These are phyloP conservation scores for Callipepla californica DNA, from an alignment of 2,113 vertebrate species.

Conservation along the genomic window DNA sequence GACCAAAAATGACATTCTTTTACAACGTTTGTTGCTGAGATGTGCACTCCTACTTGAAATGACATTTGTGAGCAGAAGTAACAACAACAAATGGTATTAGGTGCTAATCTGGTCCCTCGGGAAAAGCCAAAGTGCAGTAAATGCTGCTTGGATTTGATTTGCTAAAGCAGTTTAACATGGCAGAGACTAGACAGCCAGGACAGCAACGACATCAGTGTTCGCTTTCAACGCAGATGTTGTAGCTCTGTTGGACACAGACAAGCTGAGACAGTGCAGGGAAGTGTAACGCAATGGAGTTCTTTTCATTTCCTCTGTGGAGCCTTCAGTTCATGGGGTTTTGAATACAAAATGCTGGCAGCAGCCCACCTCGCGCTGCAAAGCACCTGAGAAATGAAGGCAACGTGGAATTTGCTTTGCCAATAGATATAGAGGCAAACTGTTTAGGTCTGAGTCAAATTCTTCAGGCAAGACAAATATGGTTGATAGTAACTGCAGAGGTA, in stretches of 20 bases:
- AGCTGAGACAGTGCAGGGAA: not conserved
- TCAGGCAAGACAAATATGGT: not conserved
- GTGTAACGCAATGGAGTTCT: not conserved
- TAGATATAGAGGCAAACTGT: not conserved
- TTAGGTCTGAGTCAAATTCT: not conserved
- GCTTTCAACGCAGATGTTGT: rapidly evolving
- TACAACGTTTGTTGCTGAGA: not conserved
- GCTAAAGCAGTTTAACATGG: slow-evolving; percentile 7
- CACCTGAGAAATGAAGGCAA: not conserved
- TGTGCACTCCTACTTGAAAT: not conserved
- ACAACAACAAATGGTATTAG: slow-evolving; percentile 28
- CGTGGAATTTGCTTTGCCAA: not conserved
- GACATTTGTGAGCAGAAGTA: not conserved
- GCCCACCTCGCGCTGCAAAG: not conserved
- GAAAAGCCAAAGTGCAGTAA: not conserved
- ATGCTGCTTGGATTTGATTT: slow-evolving; percentile 43
- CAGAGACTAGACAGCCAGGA: not conserved
- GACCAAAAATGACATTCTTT: not conserved
- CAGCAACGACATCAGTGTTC: rapidly evolving
- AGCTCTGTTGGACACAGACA: not conserved
- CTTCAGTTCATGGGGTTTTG: not conserved
- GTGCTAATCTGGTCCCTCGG: not conserved
- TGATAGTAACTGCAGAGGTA: not conserved
- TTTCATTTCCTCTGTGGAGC: not conserved
- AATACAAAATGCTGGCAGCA: not conserved